Base-by-base conservation (phyloP, 2,888 invertebrate species). In the Eristalis tenax region DNA sequence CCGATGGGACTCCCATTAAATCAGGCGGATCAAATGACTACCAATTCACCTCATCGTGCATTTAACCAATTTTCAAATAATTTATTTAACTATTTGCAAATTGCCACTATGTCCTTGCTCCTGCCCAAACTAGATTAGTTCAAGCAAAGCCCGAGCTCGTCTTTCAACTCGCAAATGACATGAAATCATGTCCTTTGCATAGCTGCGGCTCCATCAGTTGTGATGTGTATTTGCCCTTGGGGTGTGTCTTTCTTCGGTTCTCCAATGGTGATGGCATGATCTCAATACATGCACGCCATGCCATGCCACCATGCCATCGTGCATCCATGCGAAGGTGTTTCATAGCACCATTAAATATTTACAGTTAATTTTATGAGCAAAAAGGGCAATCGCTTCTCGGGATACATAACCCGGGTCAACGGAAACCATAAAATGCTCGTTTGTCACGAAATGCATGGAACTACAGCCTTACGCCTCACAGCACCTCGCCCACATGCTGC, bases 381-480 rank as follows among this genome's bases (percentile, higher is more conserved):
- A 90, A 90, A 91, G 92, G 92, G 91, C 92, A 92, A 92, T 92
- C 92, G 92, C 92, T 91, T 91, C 90, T 89, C 88, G 65, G 76
- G 77, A 79, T 86, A 23, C 75, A 91, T 91, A 91, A 90, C 90
- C 86, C 92, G 91, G 92, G 93, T 92, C 92, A 92, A 92, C 92
- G 93, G 92, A 92, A 92, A 91, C 92, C 91, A 92, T 92, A 92
- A 92, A 92, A 92, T 91, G 89, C 92, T 92, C 92, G 92, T 92
- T 92, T 92, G 92, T 92, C 92, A 92, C 92, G 92, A 92, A 92
- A 92, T 91, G 91, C 92, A 89, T 89, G 85, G 68, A 64, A 68
- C 50, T 6, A 10, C 50, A 38, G 10, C 2, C 38, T 13, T 38
- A 13, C 38, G 50, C 18, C 50, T n/a, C 50, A 18, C 18, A 18